phyloP scores from a whole-genome alignment of 1,140 invertebrate species.

The Bombus affinis region DNA sequence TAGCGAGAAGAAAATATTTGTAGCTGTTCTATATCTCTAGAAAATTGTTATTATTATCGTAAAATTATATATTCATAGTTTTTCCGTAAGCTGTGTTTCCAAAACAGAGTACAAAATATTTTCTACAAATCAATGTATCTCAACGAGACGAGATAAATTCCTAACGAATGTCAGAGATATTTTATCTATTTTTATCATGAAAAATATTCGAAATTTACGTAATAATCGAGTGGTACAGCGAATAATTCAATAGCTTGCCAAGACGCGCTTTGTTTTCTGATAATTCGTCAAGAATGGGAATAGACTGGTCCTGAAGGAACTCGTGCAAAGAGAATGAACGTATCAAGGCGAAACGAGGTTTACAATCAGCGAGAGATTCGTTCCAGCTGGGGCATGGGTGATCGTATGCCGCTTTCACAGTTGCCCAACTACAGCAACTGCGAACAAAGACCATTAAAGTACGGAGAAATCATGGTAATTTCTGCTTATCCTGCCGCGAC shows the following conservation, averaged over 20 bases:
- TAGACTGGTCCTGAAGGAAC: too few species aligned
- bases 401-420: background rate
- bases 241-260: too few species aligned
- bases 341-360: background rate
- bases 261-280: background rate
- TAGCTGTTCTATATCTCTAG: background rate
- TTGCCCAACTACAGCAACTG: background rate
- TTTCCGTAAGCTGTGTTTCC: too few species aligned
- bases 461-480: constrained; percentile 32
- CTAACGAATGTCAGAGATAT: too few species aligned
- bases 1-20: background rate
- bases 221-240: too few species aligned
- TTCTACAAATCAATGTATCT: too few species aligned
- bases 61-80: too few species aligned
- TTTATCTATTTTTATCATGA: too few species aligned
- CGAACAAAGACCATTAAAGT: constrained; percentile 35
- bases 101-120: too few species aligned
- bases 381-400: background rate
- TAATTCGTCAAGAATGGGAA: background rate
- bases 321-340: background rate
- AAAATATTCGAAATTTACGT: too few species aligned
- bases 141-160: too few species aligned
- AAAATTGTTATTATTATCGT: too few species aligned
- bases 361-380: background rate
- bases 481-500: constrained; percentile 19